Evolutionary conservation across 2,888 invertebrate genomes (phyloP), one percentile per base, ranked within the genome.

Genomic region (Campopleginae sp.): DNA sequence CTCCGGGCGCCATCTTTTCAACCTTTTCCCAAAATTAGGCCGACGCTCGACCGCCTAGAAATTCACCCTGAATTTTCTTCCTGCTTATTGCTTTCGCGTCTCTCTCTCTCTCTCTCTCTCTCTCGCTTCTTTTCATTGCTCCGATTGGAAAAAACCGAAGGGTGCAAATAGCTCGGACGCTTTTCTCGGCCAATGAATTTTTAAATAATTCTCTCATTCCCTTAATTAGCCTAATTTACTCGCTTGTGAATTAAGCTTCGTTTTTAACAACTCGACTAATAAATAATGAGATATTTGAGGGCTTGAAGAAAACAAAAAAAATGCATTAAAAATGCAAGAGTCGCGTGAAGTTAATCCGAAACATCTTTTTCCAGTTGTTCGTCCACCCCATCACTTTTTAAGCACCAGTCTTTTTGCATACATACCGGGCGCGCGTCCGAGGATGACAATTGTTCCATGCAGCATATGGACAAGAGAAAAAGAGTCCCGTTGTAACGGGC

Each of bases 311-410:
- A 42, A 72, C 66, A 27, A 74, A 42, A 42, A 72, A 72, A 42
- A 38, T 19, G 17, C 76, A 84, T 84, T 72, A 80, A 84, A 80
- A 58, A 76, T 84, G 14, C 33, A 84, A 23, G 23, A 44, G 17
- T 80, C 58, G 83, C 80, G 80, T 80, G 84, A 61, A 71, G 51
- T 80, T 87, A 82, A 87, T 86, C 84, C 82, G 65, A 48, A 48
- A 77, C 71, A 86, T 84, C 81, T 82, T 82, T 85, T 84, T 68
- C 80, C 70, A 80, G 51, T 33, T 76, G 23, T 48, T 46, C n/a
- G n/a, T n/a, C n/a, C n/a, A 23, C 19, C 65, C 70, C 79, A 54
- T 83, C n/a, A 75, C 68, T 83, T 63, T 61, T 54, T 46, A 68
- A 70, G 82, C 58, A 27, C 12, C 61, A 44, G 70, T 77, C 42